Base-by-base conservation (phyloP, 2,113 vertebrate species). In the Passer domesticus region DNA sequence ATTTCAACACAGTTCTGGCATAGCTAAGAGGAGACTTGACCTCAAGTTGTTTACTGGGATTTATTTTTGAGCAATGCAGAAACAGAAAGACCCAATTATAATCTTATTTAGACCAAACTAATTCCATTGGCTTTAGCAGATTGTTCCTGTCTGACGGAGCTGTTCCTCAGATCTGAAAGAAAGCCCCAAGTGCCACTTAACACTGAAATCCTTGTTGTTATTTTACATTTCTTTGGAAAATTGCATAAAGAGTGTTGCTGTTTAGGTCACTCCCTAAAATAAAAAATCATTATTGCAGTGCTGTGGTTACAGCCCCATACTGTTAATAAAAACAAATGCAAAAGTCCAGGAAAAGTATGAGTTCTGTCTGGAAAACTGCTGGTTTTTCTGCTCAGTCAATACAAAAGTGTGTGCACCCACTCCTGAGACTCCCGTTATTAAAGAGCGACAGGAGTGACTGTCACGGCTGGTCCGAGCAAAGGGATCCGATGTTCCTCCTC, bases 31-130 rank as follows among this genome's bases (percentile, higher is more conserved):
- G 46, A 82, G 37, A 79, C 35, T 58, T 75, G 44, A 86, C 52
- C 59, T 64, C 27, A 75, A 41, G 41, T 70, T 91, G 39, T 79
- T 91, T 69, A 78, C 67, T 83, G 46, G 55, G 79, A 83, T 77
- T 95, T 88, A 74, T 52, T 83, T 84, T 58, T 88, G 59, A 88
- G 59, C 76, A 80, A 86, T 28, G 35, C 52, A 86, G 63, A 80
- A 90, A 85, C 46, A 91, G 78, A 92, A 90, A 84, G 28, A 55
- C 19, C n/a, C 49, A 87, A 85, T 93, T 95, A 92, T 83, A 93
- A 91, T 70, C 85, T 92, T 91, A 90, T 92, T 93, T 91, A 90
- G 72, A 93, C 28, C 52, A 83, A 88, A 90, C 78, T 93, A 94
- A 96, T 86, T 95, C 79, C 67, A 68, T 31, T 94, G 10, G 64